Percentiles rank a stretch among this genome's conserved stretches.
Evolutionary conservation across 2,797 vertebrate species (phyloP).

Genomic region (Hydrophis major): DNA sequence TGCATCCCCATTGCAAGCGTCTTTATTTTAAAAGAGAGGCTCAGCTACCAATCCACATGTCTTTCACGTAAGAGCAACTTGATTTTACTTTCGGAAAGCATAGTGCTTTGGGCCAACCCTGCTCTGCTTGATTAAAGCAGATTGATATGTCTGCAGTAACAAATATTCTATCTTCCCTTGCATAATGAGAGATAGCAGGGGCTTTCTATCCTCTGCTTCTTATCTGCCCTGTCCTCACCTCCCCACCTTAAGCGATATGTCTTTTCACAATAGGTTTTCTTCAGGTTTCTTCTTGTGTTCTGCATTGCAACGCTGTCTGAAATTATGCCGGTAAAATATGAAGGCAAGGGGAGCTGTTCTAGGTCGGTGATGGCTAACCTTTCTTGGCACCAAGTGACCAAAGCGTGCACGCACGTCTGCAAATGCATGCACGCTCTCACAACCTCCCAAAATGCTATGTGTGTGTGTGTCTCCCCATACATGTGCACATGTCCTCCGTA

Average conservation of each 20-base stretch:
- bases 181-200: neutral
- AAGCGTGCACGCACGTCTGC: no score
- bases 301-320: neutral
- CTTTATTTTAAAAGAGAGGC: neutral
- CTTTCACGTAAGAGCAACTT: neutral
- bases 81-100: neutral
- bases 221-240: neutral
- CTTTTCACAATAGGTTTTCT: constrained; percentile 7
- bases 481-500: no score
- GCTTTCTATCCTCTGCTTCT: neutral
- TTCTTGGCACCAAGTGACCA: no score
- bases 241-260: rapidly evolving
- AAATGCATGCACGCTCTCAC: no score
- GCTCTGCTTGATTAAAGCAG: neutral
- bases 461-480: no score
- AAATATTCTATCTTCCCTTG: neutral
- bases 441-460: no score
- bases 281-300: constrained; percentile 12
- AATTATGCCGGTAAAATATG: neutral
- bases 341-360: neutral
- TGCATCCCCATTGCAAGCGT: neutral
- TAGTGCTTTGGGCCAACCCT: neutral
- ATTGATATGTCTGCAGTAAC: neutral
- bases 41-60: neutral
- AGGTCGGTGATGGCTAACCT: neutral